Conservation (phyloP, 2,888 invertebrate genomes). For the Epirrhoe tristata region DNA sequence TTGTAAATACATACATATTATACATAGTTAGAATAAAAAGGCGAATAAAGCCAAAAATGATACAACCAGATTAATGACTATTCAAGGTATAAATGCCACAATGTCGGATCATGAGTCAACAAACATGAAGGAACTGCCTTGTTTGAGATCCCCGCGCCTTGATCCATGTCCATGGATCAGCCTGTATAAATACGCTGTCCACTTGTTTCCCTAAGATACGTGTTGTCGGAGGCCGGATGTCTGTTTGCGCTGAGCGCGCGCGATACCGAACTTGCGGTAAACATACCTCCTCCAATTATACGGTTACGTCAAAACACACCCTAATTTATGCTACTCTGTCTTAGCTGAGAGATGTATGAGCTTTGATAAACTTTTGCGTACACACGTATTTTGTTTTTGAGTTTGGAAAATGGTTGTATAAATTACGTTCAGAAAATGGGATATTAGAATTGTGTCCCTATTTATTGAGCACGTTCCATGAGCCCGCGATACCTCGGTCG, state of each 20-base stretch:
- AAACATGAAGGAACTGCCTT: not conserved
- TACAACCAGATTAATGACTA: not conserved
- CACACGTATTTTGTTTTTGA: too few species aligned
- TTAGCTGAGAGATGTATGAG: not conserved
- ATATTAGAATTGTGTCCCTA: not conserved
- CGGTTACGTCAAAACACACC: constrained; percentile 5
- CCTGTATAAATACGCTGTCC: constrained; percentile 19
- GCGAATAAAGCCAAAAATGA: too few species aligned
- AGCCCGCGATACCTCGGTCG: too few species aligned
- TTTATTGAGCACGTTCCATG: too few species aligned
- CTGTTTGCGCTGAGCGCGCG: constrained; percentile 26
- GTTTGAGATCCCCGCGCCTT: not conserved
- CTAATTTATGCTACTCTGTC: not conserved
- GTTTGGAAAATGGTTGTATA: not conserved
- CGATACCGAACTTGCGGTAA: constrained; percentile 22
- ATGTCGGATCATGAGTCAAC: not conserved
- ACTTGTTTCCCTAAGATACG: constrained; percentile 22
- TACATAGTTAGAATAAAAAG: too few species aligned
- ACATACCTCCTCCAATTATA: constrained; percentile 18
- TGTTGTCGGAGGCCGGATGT: constrained; percentile 14
- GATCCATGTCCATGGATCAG: constrained; percentile 1
- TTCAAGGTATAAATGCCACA: not conserved
- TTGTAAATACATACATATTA: too few species aligned
- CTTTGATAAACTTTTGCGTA: not conserved
- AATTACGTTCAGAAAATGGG: not conserved